phyloP scores from a whole-genome alignment of 2,888 invertebrate genomes.

The Drosophila prostipennis region DNA sequence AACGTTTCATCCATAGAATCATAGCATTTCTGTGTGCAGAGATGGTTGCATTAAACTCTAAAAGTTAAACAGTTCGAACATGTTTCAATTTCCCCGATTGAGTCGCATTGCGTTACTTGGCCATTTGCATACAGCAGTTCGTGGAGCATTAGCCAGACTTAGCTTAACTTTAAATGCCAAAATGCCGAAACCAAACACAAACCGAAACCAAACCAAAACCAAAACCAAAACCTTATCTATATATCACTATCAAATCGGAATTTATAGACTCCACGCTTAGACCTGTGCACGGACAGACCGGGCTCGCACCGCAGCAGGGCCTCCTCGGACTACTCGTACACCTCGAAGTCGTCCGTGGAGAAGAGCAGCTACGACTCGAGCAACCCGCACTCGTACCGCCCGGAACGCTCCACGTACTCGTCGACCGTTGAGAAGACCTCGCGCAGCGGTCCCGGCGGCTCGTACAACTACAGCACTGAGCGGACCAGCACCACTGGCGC shows the following conservation, averaged over 20 bases:
- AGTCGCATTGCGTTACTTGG: constrained; percentile 31
- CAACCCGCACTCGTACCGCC: constrained; percentile 86
- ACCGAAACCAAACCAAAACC: neutral
- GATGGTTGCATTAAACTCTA: constrained; percentile 33
- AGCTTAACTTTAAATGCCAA: constrained; percentile 31
- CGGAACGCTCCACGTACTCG: constrained; percentile 88
- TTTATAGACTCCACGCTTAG: constrained; percentile 94
- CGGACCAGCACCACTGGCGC: constrained; percentile 89
- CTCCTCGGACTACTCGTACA: constrained; percentile 94
- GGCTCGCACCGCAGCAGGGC: constrained; percentile 87
- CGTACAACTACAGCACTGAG: constrained; percentile 90
- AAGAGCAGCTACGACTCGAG: constrained; percentile 85
- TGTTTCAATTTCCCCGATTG: constrained; percentile 83
- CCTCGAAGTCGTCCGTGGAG: constrained; percentile 88
- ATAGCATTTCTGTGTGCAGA: constrained; percentile 24
- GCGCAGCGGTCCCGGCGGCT: constrained; percentile 89
- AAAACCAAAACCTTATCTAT: constrained; percentile 55
- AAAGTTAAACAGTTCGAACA: constrained; percentile 77
- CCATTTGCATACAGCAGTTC: constrained; percentile 28
- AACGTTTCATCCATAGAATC: constrained; percentile 35
- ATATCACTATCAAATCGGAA: constrained; percentile 75
- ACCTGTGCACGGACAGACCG: constrained; percentile 92
- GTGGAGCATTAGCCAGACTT: constrained; percentile 47
- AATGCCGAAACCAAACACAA: neutral
- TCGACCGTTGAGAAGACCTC: constrained; percentile 89